phyloP scores from a whole-genome alignment of 2,888 invertebrate genomes.

The Cybosia mesomella region DNA sequence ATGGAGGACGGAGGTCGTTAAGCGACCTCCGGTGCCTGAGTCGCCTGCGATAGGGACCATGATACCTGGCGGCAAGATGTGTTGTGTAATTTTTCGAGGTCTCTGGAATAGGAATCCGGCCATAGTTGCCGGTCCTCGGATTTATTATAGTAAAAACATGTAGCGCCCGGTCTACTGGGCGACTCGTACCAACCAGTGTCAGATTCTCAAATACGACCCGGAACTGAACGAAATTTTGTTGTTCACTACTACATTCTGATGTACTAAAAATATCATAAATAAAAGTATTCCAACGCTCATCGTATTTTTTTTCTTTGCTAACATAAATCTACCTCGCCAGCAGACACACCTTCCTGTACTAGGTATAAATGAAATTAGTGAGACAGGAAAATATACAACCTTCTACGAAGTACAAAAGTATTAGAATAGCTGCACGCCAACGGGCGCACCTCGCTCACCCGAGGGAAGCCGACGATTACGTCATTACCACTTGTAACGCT shows the following conservation, averaged over 20 bases:
- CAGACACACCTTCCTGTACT: slow-evolving; percentile 27
- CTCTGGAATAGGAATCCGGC: too few relatives aligned
- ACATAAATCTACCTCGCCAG: slow-evolving; percentile 19
- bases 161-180: too few relatives aligned
- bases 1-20: too few relatives aligned
- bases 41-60: too few relatives aligned
- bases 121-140: too few relatives aligned
- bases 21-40: too few relatives aligned
- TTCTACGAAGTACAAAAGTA: slow-evolving; percentile 45
- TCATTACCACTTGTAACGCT: slow-evolving; percentile 68
- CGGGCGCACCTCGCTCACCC: slow-evolving; percentile 56
- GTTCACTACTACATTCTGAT: slow-evolving; percentile 19
- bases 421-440: slow-evolving; percentile 46
- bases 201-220: slow-evolving; percentile 48
- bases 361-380: slow-evolving; percentile 27
- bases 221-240: slow-evolving; percentile 27
- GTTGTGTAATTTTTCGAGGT: too few relatives aligned
- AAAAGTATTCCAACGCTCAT: neutral
- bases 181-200: slow-evolving; percentile 63
- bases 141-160: too few relatives aligned
- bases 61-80: too few relatives aligned
- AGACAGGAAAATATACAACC: slow-evolving; percentile 43
- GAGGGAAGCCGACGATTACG: slow-evolving; percentile 75
- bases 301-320: slow-evolving; percentile 14
- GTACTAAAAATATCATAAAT: neutral